A percentile compares a stretch with the other conserved stretches of the same genome.
These are phyloP conservation scores for Tribolium madens DNA, from an alignment of 1,140 invertebrate genomes.

Conservation along the genomic window DNA sequence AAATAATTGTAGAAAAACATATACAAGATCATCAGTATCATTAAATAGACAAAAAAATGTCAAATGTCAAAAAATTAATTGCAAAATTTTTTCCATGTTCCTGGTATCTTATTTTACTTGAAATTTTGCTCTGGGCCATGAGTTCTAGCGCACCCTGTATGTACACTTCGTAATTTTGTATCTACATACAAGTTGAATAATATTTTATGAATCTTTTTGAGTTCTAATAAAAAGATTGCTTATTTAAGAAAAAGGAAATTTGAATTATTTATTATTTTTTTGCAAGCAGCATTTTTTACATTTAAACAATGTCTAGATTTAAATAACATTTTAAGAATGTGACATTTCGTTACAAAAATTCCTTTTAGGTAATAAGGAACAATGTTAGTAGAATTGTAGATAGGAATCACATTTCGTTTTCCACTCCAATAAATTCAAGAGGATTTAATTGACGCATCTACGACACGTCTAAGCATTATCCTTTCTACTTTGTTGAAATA, in stretches of 20 bases:
- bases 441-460: conserved; percentile 3
- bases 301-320: neutral
- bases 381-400: neutral
- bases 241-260: no score
- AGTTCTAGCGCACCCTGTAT: no score
- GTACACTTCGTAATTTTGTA: no score
- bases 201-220: neutral
- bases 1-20: no score
- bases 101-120: no score
- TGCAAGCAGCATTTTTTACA: neutral
- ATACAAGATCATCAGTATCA: no score
- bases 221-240: neutral
- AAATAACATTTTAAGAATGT: neutral
- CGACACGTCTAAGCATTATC: neutral
- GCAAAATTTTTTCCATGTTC: no score
- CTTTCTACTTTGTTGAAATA: neutral
- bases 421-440: neutral
- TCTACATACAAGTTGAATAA: neutral
- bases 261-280: no score
- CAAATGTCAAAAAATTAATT: no score
- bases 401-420: conserved; percentile 1
- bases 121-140: no score
- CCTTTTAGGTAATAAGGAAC: neutral
- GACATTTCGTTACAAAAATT: neutral
- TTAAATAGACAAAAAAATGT: no score